phyloP scores from a whole-genome alignment of 2,888 invertebrate species.

The Parnassius apollo region DNA sequence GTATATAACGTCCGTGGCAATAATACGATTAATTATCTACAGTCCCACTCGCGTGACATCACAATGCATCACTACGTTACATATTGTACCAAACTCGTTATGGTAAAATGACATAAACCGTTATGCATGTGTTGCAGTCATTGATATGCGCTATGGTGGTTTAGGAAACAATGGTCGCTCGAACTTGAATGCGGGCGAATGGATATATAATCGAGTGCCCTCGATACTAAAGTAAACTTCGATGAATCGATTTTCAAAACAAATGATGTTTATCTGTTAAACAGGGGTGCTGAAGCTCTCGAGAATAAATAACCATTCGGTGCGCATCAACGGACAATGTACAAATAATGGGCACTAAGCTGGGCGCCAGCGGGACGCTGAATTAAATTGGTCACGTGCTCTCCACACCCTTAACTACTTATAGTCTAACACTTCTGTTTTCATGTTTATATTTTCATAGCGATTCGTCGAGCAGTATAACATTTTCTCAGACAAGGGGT shows the following conservation, averaged over 20 bases:
- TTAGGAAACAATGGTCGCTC: conserved; percentile 44
- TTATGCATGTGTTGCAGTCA: conserved; percentile 47
- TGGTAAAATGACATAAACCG: conserved; percentile 42
- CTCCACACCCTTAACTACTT: conserved; percentile 38
- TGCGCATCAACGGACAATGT: conserved; percentile 40
- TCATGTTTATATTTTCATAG: conserved; percentile 52
- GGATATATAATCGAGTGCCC: conserved; percentile 13
- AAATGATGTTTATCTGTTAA: conserved; percentile 40
- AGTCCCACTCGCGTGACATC: background rate
- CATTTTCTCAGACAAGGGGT: conserved; percentile 6
- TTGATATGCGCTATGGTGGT: conserved; percentile 34
- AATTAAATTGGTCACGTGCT: conserved; percentile 34
- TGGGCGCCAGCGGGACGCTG: conserved; percentile 43
- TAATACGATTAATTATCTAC: conserved; percentile 11
- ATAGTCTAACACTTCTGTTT: conserved; percentile 44
- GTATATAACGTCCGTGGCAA: background rate
- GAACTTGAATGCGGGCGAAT: background rate
- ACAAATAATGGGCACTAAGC: conserved; percentile 41
- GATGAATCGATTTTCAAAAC: conserved; percentile 16
- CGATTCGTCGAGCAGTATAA: conserved; percentile 43
- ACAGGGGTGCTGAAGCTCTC: conserved; percentile 33
- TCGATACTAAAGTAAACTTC: conserved; percentile 9
- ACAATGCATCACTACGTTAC: conserved; percentile 7
- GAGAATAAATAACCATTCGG: conserved; percentile 32
- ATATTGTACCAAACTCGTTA: conserved; percentile 25